Percentiles rank a stretch among this genome's conserved stretches.
Evolutionary conservation across 2,113 vertebrate genomes (phyloP).

Genomic region (Fulica atra): DNA sequence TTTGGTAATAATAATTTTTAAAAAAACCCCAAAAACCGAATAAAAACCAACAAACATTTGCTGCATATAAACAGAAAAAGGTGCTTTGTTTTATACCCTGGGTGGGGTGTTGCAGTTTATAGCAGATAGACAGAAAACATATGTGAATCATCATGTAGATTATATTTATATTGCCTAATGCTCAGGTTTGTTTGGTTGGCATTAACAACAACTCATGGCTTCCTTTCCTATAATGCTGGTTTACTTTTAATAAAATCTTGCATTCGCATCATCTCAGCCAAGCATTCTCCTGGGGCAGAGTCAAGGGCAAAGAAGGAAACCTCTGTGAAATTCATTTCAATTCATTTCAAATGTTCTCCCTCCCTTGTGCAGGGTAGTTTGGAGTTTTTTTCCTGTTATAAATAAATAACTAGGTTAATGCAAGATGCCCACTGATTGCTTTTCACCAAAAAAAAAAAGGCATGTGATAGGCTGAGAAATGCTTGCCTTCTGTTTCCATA

Average conservation of each 20-base stretch:
- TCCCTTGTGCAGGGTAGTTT: not conserved
- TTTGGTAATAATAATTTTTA: not conserved
- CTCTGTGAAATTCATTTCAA: conserved; percentile 31
- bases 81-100: not conserved
- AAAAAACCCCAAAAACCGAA: not conserved
- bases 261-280: not conserved
- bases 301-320: not conserved
- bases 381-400: not conserved
- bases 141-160: conserved; percentile 39
- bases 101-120: not conserved
- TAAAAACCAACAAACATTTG: not conserved
- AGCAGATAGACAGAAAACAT: conserved; percentile 14
- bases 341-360: not conserved
- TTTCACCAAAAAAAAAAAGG: not conserved
- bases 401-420: not conserved
- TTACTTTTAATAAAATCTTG: conserved; percentile 56
- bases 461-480: not conserved
- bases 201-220: conserved; percentile 31
- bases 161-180: conserved; percentile 51
- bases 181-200: conserved; percentile 38
- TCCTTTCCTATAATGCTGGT: conserved; percentile 26
- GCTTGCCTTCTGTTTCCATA: not conserved
- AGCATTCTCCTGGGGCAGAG: not conserved
- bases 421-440: not conserved
- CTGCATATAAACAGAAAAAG: not conserved